Evolutionary conservation across 2,797 vertebrate genomes (phyloP).

Genomic region (Sylvilagus floridanus): DNA sequence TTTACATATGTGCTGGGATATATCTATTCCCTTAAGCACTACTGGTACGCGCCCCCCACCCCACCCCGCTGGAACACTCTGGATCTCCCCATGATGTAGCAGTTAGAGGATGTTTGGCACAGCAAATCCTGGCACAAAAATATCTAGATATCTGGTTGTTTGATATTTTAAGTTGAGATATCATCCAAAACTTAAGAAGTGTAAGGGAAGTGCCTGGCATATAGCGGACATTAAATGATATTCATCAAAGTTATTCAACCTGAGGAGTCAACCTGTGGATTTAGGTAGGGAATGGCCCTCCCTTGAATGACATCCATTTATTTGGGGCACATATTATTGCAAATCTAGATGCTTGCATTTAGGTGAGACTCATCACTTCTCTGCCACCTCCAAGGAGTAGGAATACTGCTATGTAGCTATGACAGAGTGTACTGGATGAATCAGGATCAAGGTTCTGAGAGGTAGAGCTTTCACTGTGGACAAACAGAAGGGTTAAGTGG

Average conservation of each 20-base stretch:
- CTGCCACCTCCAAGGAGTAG: not conserved
- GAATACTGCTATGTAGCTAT: not conserved
- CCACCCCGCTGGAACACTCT: not conserved
- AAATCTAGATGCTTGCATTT: not conserved
- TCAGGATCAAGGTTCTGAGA: not conserved
- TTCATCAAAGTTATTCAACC: slow-evolving; percentile 14
- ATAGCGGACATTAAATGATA: not conserved
- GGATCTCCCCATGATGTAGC: not conserved
- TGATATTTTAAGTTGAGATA: slow-evolving; percentile 12
- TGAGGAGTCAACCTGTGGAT: not conserved
- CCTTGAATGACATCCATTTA: slow-evolving; percentile 11
- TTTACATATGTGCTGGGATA: not conserved
- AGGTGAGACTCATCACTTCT: slow-evolving; percentile 34
- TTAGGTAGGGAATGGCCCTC: slow-evolving; percentile 17
- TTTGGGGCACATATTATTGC: not conserved
- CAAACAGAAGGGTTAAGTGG: not conserved
- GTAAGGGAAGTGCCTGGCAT: slow-evolving; percentile 49
- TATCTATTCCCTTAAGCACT: not conserved
- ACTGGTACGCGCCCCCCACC: not conserved
- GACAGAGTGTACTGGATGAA: slow-evolving; percentile 8
- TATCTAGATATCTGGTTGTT: not conserved
- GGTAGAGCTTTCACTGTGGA: not conserved
- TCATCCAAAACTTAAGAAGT: slow-evolving; percentile 26
- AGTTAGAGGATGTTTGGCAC: not conserved
- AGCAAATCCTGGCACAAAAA: slow-evolving; percentile 35